Evolutionary conservation across 2,888 invertebrate species (phyloP).

Genomic region (Eupithecia centaureata): DNA sequence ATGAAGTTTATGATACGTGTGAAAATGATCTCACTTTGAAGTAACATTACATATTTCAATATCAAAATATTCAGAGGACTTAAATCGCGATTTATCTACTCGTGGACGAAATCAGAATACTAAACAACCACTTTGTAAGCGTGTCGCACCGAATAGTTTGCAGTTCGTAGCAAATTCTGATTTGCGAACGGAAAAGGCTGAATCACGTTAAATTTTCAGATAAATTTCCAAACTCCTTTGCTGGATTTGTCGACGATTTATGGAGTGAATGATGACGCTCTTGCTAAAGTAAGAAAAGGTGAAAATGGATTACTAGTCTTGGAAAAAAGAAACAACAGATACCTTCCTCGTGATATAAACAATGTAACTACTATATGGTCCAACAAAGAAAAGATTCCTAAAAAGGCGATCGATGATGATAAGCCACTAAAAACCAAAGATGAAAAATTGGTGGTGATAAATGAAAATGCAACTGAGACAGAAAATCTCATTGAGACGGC

Average conservation of each 20-base stretch:
- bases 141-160: conserved; percentile 38
- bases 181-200: conserved; percentile 30
- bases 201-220: conserved; percentile 49
- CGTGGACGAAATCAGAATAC: conserved; percentile 45
- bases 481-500: conserved; percentile 26
- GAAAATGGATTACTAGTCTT: conserved; percentile 62
- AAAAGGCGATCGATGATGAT: conserved; percentile 5
- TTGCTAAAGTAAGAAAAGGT: conserved; percentile 55
- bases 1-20: conserved; percentile 47
- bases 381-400: neutral
- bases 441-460: neutral
- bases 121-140: conserved; percentile 37
- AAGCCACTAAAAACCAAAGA: neutral
- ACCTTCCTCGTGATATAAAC: conserved; percentile 53
- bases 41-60: conserved; percentile 48
- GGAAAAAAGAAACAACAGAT: conserved; percentile 54
- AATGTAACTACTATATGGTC: conserved; percentile 24
- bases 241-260: conserved; percentile 70
- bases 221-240: conserved; percentile 69
- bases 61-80: conserved; percentile 49
- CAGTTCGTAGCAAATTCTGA: conserved; percentile 38
- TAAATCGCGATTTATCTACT: conserved; percentile 49
- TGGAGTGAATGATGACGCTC: conserved; percentile 60
- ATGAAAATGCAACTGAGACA: conserved; percentile 11
- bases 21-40: conserved; percentile 49